phyloP scores from a whole-genome alignment of 2,888 invertebrate species.

The Meiosimyza decipiens region DNA sequence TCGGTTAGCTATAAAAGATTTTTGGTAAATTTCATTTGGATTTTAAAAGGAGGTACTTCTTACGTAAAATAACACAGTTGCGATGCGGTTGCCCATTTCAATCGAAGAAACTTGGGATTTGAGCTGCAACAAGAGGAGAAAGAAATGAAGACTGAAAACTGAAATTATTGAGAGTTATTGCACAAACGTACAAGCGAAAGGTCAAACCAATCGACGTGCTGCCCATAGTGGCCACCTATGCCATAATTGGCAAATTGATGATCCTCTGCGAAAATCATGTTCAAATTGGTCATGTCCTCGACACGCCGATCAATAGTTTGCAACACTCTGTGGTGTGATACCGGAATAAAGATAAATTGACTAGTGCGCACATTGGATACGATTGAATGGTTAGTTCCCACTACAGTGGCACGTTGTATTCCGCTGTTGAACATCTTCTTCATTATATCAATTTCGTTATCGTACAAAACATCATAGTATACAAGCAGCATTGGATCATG shows the following conservation, averaged over 20 bases:
- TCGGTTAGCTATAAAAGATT: constrained; percentile 72
- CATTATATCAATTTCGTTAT: constrained; percentile 70
- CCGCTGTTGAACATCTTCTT: constrained; percentile 69
- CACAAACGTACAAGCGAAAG: neutral
- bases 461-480: constrained; percentile 71
- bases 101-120: neutral
- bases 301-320: constrained; percentile 66
- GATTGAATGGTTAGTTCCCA: constrained; percentile 79
- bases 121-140: constrained; percentile 35
- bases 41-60: constrained; percentile 39
- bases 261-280: constrained; percentile 69
- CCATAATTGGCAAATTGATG: constrained; percentile 48
- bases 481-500: constrained; percentile 69
- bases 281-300: constrained; percentile 70
- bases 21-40: neutral
- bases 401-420: constrained; percentile 70
- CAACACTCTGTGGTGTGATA: constrained; percentile 69
- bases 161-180: neutral
- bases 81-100: constrained; percentile 60
- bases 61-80: constrained; percentile 65
- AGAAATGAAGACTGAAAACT: neutral
- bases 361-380: constrained; percentile 52
- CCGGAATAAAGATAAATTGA: constrained; percentile 50
- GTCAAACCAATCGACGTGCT: constrained; percentile 4
- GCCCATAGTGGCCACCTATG: too few species aligned